A percentile compares a stretch with the other conserved stretches of the same genome.
Conservation (phyloP, 2,797 vertebrate genomes). For the Anguilla obscura region DNA sequence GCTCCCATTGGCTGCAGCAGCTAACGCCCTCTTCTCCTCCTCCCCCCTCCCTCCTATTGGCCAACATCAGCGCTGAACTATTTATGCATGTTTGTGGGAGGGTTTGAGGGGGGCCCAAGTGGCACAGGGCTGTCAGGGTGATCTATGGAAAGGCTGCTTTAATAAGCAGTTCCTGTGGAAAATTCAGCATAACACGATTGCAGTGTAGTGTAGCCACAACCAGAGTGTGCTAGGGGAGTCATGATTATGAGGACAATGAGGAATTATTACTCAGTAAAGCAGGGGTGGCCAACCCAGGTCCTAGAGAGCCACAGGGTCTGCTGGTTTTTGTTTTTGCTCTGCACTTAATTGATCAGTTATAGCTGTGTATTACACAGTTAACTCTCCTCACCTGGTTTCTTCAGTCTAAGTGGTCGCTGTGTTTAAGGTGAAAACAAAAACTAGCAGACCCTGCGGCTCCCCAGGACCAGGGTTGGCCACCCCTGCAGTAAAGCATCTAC, state of each 20-base stretch:
- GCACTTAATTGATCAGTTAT: too few relatives aligned
- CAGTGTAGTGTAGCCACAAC: neutral
- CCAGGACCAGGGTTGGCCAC: too few relatives aligned
- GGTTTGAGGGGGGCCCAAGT: neutral
- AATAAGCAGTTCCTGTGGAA: slow-evolving; percentile 42
- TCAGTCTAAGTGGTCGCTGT: too few relatives aligned
- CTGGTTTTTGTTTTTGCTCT: too few relatives aligned
- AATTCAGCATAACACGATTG: slow-evolving; percentile 37
- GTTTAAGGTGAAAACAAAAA: too few relatives aligned
- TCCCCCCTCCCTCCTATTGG: neutral
- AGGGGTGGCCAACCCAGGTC: neutral
- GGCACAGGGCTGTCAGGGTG: slow-evolving; percentile 24
- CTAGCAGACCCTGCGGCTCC: too few relatives aligned
- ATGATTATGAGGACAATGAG: neutral
- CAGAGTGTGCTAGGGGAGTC: neutral
- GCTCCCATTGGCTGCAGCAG: neutral
- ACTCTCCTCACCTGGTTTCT: too few relatives aligned
- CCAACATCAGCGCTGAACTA: neutral
- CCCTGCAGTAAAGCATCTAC: neutral
- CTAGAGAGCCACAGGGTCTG: too few relatives aligned
- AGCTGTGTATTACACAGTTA: too few relatives aligned
- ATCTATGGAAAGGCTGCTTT: slow-evolving; percentile 40
- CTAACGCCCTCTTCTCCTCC: neutral
- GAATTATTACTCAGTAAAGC: neutral
- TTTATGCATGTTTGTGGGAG: neutral